Evolutionary conservation across 2,888 invertebrate species (phyloP).

Genomic region (Frankliniella fusca): DNA sequence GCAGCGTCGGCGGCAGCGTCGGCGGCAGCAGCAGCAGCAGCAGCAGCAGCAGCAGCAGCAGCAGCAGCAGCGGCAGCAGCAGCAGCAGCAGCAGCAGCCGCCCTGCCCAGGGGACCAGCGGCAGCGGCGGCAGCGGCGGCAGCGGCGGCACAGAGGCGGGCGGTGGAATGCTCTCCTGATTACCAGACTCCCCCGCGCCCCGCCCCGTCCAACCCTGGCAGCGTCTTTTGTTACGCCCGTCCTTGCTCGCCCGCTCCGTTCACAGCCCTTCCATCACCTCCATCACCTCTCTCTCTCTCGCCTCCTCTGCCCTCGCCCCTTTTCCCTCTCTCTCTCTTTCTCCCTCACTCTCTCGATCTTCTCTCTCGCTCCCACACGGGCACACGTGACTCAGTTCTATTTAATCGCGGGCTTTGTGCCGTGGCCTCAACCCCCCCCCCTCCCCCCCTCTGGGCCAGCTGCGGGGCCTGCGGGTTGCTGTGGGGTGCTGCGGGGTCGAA

Average conservation of each 20-base stretch:
- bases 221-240: too few species aligned
- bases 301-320: background rate
- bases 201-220: too few species aligned
- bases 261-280: too few species aligned
- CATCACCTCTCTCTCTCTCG: background rate
- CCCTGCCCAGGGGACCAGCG: background rate
- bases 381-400: background rate
- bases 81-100: background rate
- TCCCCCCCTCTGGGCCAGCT: too few species aligned
- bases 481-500: too few species aligned
- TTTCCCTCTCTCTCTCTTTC: background rate
- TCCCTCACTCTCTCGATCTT: background rate
- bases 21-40: background rate
- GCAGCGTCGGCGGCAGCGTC: background rate
- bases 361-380: background rate
- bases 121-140: background rate
- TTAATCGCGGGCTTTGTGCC: too few species aligned
- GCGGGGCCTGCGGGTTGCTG: too few species aligned
- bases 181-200: too few species aligned
- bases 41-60: background rate
- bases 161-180: too few species aligned
- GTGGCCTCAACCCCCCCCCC: too few species aligned
- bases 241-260: too few species aligned
- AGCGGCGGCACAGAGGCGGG: background rate
- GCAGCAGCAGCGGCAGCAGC: background rate